These are phyloP conservation scores for Drosophila kanekoi DNA, from an alignment of 2,888 invertebrate genomes.

Conservation along the genomic window DNA sequence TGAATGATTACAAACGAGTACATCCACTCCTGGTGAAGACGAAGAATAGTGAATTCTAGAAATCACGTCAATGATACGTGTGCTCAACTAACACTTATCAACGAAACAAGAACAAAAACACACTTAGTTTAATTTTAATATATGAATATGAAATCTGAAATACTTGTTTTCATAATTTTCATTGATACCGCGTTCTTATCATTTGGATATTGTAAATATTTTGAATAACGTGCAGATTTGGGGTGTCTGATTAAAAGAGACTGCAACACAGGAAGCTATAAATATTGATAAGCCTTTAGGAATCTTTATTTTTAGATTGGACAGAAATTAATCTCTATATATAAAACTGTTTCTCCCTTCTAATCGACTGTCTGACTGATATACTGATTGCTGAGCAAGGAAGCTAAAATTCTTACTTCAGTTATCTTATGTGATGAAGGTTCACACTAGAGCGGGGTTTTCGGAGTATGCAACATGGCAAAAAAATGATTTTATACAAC, in stretches of 20 bases:
- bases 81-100: neutral
- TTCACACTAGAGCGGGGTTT: no score
- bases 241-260: neutral
- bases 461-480: no score
- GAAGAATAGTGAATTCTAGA: neutral
- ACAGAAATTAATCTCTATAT: neutral
- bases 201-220: slow-evolving; percentile 18
- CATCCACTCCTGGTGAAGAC: neutral
- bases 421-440: no score
- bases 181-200: neutral
- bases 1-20: slow-evolving; percentile 17
- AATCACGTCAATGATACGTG: slow-evolving; percentile 1
- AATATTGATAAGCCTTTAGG: slow-evolving; percentile 1
- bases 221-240: neutral
- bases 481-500: no score
- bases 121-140: neutral
- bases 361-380: no score
- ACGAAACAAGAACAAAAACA: neutral
- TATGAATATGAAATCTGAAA: neutral
- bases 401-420: no score
- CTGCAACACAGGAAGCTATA: slow-evolving; percentile 1
- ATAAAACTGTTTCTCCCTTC: no score
- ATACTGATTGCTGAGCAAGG: no score
- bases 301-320: neutral
- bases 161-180: neutral